Conservation (phyloP, 2,888 invertebrate genomes). For the Ochropacha duplaris region DNA sequence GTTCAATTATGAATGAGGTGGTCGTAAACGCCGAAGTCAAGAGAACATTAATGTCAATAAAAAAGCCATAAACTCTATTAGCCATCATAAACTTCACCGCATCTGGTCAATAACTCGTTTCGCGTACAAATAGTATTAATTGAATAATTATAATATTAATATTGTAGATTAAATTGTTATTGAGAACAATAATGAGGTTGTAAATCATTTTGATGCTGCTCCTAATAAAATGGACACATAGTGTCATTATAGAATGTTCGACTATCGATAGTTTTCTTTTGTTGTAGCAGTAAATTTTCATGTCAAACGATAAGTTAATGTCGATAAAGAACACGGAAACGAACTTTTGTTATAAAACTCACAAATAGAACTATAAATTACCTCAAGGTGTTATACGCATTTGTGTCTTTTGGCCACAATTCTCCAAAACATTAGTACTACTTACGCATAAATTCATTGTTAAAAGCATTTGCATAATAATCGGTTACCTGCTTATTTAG, state of each 20-base stretch:
- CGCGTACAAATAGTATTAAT: constrained; percentile 71
- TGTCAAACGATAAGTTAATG: constrained; percentile 69
- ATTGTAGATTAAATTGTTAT: neutral
- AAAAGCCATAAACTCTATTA: constrained; percentile 82
- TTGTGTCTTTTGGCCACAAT: constrained; percentile 71
- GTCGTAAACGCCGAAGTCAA: constrained; percentile 77
- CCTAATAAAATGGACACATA: neutral
- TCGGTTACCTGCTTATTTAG: constrained; percentile 71
- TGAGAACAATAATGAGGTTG: neutral
- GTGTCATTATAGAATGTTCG: neutral
- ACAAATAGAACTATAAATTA: constrained; percentile 77
- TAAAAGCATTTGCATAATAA: constrained; percentile 74
- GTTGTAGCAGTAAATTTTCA: constrained; percentile 59
- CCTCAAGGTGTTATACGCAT: constrained; percentile 73
- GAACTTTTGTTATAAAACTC: constrained; percentile 72
- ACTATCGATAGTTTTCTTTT: constrained; percentile 17
- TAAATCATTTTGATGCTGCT: neutral
- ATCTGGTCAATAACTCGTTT: constrained; percentile 78
- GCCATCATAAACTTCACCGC: constrained; percentile 78
- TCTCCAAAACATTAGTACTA: constrained; percentile 70
- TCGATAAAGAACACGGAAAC: constrained; percentile 79
- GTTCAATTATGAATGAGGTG: constrained; percentile 80
- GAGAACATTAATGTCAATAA: constrained; percentile 82
- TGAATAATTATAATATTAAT: constrained; percentile 57
- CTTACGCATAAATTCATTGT: constrained; percentile 67